Evolutionary conservation across 2,113 vertebrate species (phyloP).

Genomic region (Lagopus leucura): DNA sequence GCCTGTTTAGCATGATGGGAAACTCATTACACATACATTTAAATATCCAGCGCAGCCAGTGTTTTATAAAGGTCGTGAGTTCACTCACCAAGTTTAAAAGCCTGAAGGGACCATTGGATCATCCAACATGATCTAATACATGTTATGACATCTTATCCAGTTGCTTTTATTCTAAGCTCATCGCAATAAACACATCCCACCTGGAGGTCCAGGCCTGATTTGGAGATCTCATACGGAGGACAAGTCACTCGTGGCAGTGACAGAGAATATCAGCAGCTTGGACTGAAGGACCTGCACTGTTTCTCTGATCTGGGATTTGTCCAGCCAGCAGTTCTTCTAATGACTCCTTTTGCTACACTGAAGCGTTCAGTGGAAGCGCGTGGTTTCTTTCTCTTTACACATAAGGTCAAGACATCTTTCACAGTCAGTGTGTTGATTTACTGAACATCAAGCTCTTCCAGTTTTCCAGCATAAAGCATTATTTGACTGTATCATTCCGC

Average conservation of each 20-base stretch:
- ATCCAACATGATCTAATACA: background rate
- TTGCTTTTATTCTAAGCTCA: background rate
- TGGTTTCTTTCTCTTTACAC: background rate
- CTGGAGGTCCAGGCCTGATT: background rate
- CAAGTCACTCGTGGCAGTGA: background rate
- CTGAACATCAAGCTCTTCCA: background rate
- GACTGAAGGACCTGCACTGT: background rate
- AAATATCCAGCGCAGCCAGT: background rate
- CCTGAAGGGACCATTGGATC: background rate
- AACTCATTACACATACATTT: slow-evolving; percentile 22
- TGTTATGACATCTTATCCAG: background rate
- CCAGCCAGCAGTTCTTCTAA: background rate
- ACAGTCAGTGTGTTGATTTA: background rate
- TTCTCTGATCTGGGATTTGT: background rate
- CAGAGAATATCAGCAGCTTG: background rate
- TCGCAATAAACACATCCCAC: background rate
- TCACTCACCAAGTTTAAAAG: background rate
- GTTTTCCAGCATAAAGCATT: background rate
- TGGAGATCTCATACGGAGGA: background rate
- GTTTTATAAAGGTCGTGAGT: slow-evolving; percentile 8
- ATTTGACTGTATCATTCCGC: background rate
- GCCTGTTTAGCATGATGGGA: background rate
- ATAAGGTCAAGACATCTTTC: background rate
- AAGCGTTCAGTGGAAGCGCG: background rate
- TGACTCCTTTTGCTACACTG: background rate